These are phyloP conservation scores for Invenusta paracnida DNA, from an alignment of 2,888 invertebrate species.

Conservation along the genomic window DNA sequence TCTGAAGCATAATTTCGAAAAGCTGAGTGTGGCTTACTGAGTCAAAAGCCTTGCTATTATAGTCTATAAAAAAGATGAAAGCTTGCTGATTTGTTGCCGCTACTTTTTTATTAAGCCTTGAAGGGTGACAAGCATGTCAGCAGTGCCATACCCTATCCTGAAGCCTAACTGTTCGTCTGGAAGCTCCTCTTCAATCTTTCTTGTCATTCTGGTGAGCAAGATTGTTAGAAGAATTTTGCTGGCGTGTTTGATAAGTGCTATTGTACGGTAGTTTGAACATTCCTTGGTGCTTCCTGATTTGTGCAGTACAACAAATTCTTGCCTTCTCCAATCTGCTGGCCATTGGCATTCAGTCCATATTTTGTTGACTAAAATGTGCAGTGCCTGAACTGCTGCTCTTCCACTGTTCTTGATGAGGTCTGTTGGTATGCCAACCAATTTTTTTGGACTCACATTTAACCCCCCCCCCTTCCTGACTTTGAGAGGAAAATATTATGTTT, in stretches of 20 bases:
- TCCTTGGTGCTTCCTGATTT: constrained; percentile 14
- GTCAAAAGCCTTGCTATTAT: constrained; percentile 19
- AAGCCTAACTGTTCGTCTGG: constrained; percentile 22
- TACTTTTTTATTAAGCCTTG: background rate
- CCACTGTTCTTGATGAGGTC: background rate
- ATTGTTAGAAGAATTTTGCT: constrained; percentile 33
- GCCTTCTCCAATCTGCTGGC: constrained; percentile 15
- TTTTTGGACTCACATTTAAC: too few species aligned
- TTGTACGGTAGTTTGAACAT: constrained; percentile 35
- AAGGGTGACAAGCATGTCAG: constrained; percentile 1
- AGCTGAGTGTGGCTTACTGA: constrained; percentile 11
- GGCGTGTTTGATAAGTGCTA: constrained; percentile 30
- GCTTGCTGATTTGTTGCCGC: background rate
- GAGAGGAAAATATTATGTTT: too few species aligned
- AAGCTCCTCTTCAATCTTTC: background rate
- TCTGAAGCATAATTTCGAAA: background rate
- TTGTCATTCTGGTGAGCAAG: background rate
- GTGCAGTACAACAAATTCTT: constrained; percentile 3
- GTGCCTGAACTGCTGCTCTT: background rate
- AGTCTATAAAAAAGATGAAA: background rate
- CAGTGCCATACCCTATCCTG: background rate
- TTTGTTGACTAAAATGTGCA: background rate
- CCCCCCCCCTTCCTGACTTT: too few species aligned
- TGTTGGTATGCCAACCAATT: background rate
- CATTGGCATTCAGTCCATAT: constrained; percentile 13